Percentiles rank a stretch among this genome's conserved stretches.
These are phyloP conservation scores for Serinus canaria DNA, from an alignment of 2,113 vertebrate species.

Conservation along the genomic window DNA sequence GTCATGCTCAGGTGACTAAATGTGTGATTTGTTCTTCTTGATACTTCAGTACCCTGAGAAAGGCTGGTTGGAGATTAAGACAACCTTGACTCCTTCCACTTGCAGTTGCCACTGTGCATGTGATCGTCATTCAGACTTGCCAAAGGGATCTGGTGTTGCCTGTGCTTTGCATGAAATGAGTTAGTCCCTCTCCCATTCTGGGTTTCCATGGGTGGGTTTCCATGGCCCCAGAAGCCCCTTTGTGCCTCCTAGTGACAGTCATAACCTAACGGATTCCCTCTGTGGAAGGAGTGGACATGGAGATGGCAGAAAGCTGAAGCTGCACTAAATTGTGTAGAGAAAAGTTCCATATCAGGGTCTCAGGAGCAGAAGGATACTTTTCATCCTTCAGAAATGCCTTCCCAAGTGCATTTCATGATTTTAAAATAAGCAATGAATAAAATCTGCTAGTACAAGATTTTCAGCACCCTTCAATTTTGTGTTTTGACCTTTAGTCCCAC, in stretches of 20 bases:
- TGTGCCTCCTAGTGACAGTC: neutral
- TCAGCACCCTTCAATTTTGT: neutral
- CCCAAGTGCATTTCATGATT: neutral
- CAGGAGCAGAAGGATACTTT: neutral
- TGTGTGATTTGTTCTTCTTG: constrained; percentile 59
- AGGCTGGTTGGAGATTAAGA: constrained; percentile 43
- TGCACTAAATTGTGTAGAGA: neutral
- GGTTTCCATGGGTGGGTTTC: neutral
- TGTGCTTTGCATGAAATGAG: constrained; percentile 38
- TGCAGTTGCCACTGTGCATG: neutral
- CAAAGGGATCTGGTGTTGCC: neutral
- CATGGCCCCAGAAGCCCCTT: neutral
- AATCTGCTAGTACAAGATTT: neutral
- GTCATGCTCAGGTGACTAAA: constrained; percentile 65
- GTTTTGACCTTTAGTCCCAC: neutral
- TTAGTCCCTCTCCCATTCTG: neutral
- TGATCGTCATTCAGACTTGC: neutral
- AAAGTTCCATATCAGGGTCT: neutral
- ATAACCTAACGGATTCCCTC: neutral
- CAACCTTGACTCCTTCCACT: constrained; percentile 38
- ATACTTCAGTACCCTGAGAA: constrained; percentile 69
- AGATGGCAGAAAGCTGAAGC: neutral
- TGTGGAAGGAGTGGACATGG: neutral
- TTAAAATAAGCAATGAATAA: neutral
- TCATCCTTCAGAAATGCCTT: neutral